Evolutionary conservation across 1,140 invertebrate genomes (phyloP), one percentile per base, ranked within the genome.

Genomic region (Drosophila seguyi): DNA sequence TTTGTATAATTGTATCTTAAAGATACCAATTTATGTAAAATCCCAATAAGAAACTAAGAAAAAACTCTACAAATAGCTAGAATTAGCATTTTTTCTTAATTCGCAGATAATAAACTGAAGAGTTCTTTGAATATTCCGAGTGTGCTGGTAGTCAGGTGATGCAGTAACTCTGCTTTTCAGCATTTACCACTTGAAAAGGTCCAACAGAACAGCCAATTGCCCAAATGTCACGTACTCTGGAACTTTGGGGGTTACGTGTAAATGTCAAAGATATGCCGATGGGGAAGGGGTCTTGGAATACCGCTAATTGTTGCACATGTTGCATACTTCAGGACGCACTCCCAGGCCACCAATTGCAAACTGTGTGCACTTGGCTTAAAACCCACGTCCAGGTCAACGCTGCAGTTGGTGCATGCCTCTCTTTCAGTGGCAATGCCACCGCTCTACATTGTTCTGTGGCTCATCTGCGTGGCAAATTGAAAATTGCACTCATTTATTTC

Each of bases 401-500:
- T 78, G 83, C 62, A 68, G 45, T 59, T 61, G 56, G 47, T 36
- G 57, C 52, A 45, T 58, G 42, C 42, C 66, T 58, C 10, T 48
- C 10, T 48, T 41, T 31, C 27, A 14, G 36, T 29, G 20, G 8
- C 22, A 50, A 39, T 20, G 29, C 56, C 42, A 42, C 34, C n/a
- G 25, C 73, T 52, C 31, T 39, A 50, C 74, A 56, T 56, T 61
- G 59, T 66, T 87, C 80, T 84, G 85, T 84, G 84, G 76, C 84
- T 88, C 84, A 87, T 83, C 84, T 87, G 84, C 62, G 75, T 77
- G 72, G 76, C 61, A 87, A 87, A 87, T 87, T 87, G 84, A 88
- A 87, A 87, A 87, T 84, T 80, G 81, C 65, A 73, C 84, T 78
- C 84, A 87, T 87, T 87, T 87, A 87, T 87, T 87, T 72, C 84